phyloP scores from a whole-genome alignment of 2,888 invertebrate species.

The Drosophila mayaguana region DNA sequence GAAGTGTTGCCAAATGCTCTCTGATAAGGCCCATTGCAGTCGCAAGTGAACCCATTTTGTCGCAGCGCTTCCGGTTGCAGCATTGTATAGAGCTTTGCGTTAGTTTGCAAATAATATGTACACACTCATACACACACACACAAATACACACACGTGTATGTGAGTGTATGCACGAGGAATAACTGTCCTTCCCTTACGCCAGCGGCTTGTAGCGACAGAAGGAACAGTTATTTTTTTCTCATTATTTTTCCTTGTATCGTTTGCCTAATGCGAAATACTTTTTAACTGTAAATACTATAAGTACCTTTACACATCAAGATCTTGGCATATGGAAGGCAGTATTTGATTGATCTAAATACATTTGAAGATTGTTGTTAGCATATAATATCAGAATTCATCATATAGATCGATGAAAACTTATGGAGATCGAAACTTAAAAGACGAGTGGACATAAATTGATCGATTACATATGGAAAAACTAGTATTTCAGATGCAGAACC shows the following conservation, averaged over 20 bases:
- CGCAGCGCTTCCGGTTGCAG: conserved; percentile 13
- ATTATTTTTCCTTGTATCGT: neutral
- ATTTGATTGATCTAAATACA: too few relatives aligned
- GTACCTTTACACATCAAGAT: too few relatives aligned
- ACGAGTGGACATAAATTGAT: too few relatives aligned
- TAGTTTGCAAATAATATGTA: conserved; percentile 8
- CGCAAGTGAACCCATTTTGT: conserved; percentile 12
- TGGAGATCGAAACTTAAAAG: too few relatives aligned
- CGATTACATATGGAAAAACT: too few relatives aligned
- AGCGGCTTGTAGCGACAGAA: neutral
- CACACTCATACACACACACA: neutral
- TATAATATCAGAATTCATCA: too few relatives aligned
- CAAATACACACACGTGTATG: neutral
- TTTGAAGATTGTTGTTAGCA: too few relatives aligned
- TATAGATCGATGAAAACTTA: too few relatives aligned
- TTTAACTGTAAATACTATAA: too few relatives aligned
- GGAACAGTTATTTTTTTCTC: conserved; percentile 1
- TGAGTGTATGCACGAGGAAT: neutral
- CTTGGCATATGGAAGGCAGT: too few relatives aligned
- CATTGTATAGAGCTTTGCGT: conserved; percentile 10
- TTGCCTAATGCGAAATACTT: neutral
- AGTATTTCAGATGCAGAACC: too few relatives aligned
- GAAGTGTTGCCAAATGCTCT: conserved; percentile 23
- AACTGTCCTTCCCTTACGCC: neutral
- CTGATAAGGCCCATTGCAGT: conserved; percentile 14